Evolutionary conservation across 1,140 invertebrate genomes (phyloP), one percentile per base, ranked within the genome.

Genomic region (Eurosta solidaginis): DNA sequence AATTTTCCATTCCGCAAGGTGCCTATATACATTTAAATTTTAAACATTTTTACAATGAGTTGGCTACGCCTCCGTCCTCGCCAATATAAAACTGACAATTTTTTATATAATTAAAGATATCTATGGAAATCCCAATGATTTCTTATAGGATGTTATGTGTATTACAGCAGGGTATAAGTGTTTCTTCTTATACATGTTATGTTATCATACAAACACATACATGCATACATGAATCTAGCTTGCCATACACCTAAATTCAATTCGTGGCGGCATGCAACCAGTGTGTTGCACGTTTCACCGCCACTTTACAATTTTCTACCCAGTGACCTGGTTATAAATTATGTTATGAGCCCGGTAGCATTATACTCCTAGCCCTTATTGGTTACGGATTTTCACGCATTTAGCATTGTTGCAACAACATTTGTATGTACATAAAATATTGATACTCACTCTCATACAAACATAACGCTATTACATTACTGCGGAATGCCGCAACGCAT

Each of bases 311-410:
- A 74, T 74, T 74, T 74, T 74, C 73, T 74, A 74, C 73, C 73
- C 73, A 74, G 73, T 74, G 73, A 74, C 73, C 73, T 47, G 73
- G 73, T 74, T 74, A 47, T 74, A 74, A 74, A 74, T 74, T 74
- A 74, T 74, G 73, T 74, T 74, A 74, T 74, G 73, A 74, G 73
- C 40, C 73, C 36, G 44, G 25, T 42, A 17, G 42, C 73, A 74
- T 74, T 45, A 74, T 33, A 45, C 45, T 74, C 44, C 25, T 47
- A 68, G 59, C 29, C 59, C 22, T 74, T 29, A n/a, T 36, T 22
- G 73, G 12, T 74, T 45, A 7, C 4, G 44, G 44, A 74, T 74
- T 74, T 74, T 47, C 40, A 74, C 73, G 73, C 73, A 74, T 74
- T 74, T 47, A 36, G 20, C 36, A 10, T 74, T 44, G 42, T 74